These are phyloP conservation scores for Rotaria socialis DNA, from an alignment of 2,888 invertebrate genomes.

Conservation along the genomic window DNA sequence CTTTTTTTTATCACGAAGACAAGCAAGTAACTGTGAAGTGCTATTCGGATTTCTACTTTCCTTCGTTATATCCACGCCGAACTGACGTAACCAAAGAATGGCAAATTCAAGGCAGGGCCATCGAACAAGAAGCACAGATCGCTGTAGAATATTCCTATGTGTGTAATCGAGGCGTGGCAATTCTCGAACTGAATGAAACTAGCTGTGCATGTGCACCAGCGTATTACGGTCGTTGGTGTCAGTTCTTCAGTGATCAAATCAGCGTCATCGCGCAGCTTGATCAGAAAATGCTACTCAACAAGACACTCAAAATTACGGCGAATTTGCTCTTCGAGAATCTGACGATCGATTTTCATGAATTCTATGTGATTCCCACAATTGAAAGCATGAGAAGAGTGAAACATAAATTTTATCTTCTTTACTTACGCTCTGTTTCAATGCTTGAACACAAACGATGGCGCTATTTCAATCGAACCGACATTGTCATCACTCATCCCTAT, in stretches of 20 bases:
- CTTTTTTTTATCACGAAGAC: too few relatives aligned
- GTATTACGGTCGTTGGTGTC: not conserved
- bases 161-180: not conserved
- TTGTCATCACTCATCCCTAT: not conserved
- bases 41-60: too few relatives aligned
- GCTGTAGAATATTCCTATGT: too few relatives aligned
- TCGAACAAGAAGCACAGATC: too few relatives aligned
- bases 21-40: too few relatives aligned
- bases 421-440: not conserved
- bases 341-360: not conserved
- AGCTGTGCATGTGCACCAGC: not conserved
- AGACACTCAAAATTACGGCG: too few relatives aligned
- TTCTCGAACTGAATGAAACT: not conserved
- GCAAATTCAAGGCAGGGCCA: rapidly evolving
- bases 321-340: too few relatives aligned
- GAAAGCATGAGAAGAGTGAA: not conserved
- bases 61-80: too few relatives aligned
- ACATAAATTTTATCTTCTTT: not conserved
- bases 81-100: too few relatives aligned
- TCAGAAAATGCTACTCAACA: not conserved
- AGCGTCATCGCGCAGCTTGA: not conserved
- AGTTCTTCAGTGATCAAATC: not conserved
- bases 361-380: not conserved
- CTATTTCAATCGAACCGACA: not conserved
- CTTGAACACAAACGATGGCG: not conserved